Conservation (phyloP, 2,888 invertebrate species). For the Ornithoptera priamus region DNA sequence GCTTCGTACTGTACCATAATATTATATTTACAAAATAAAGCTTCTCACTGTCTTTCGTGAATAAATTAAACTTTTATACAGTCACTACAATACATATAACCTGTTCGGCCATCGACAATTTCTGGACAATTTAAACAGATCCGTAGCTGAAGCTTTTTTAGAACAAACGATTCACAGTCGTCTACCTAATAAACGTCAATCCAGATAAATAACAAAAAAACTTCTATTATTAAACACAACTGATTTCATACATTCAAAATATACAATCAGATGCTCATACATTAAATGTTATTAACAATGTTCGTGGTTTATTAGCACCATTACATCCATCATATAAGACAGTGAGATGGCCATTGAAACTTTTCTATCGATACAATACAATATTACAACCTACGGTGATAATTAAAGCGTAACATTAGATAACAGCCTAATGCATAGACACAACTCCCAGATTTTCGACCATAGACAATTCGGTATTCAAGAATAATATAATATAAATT, state of each 20-base stretch:
- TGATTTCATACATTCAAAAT: slow-evolving; percentile 3
- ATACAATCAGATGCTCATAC: neutral
- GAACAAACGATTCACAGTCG: neutral
- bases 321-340: slow-evolving; percentile 51
- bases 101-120: neutral
- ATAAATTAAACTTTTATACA: slow-evolving; percentile 26
- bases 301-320: slow-evolving; percentile 58
- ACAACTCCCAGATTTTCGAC: slow-evolving; percentile 30
- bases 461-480: neutral
- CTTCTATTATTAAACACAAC: neutral
- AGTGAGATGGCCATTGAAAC: slow-evolving; percentile 71
- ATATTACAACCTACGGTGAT: slow-evolving; percentile 60
- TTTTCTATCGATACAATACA: slow-evolving; percentile 69
- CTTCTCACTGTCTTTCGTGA: slow-evolving; percentile 63
- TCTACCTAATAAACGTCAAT: neutral
- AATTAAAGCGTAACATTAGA: slow-evolving; percentile 65
- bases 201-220: neutral
- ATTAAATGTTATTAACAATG: slow-evolving; percentile 30
- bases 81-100: neutral
- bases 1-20: slow-evolving; percentile 53
- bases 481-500: neutral
- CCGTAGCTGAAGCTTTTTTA: neutral
- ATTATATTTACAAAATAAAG: slow-evolving; percentile 58
- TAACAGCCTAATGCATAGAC: slow-evolving; percentile 37
- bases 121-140: neutral